Conservation (phyloP, 2,113 vertebrate genomes). For the Varanus salvator region DNA sequence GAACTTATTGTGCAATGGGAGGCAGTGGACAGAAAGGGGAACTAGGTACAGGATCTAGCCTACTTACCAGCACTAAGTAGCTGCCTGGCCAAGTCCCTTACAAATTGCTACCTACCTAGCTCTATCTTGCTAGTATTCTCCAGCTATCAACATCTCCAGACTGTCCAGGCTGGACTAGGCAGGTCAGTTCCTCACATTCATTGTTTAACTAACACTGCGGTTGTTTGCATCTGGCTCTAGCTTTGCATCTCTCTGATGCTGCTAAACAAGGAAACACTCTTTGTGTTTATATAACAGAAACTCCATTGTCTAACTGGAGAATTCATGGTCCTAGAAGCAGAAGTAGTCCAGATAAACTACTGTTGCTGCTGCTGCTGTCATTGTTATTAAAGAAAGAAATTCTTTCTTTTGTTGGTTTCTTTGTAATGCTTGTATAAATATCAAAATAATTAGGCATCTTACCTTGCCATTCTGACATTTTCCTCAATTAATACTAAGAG, state of each 20-base stretch:
- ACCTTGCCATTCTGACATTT: not conserved
- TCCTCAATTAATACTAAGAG: not conserved
- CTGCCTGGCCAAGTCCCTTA: not conserved
- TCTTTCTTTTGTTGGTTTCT: not conserved
- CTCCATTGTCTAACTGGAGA: too few relatives aligned
- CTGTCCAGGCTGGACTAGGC: too few relatives aligned
- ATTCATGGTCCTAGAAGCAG: not conserved
- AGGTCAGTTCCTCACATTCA: too few relatives aligned
- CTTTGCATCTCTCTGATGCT: not conserved
- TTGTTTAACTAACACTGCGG: too few relatives aligned
- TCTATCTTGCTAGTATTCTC: not conserved
- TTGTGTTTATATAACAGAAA: too few relatives aligned
- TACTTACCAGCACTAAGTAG: not conserved
- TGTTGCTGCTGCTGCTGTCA: not conserved
- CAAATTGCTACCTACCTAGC: too few relatives aligned
- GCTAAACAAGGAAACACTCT: not conserved
- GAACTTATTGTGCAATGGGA: not conserved
- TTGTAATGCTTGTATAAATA: not conserved
- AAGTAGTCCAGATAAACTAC: not conserved
- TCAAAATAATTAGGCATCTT: not conserved
- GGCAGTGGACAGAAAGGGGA: not conserved
- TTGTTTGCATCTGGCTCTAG: too few relatives aligned
- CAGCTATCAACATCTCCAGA: not conserved
- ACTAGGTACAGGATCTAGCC: too few relatives aligned
- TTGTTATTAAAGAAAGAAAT: not conserved